phyloP scores from a whole-genome alignment of 2,888 invertebrate genomes.

The Iphiclides podalirius region DNA sequence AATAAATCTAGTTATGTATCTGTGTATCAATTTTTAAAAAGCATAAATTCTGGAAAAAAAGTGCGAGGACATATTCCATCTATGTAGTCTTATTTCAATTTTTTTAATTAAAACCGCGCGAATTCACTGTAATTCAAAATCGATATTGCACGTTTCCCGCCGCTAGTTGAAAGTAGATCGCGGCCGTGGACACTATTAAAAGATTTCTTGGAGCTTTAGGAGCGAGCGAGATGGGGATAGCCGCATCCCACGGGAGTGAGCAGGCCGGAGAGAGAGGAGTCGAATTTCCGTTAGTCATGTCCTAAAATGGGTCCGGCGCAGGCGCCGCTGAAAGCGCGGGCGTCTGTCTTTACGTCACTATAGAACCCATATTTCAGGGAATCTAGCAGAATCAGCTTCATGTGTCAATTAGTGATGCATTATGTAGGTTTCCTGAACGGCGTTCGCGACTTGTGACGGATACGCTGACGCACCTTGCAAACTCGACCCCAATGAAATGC shows the following conservation, averaged over 20 bases:
- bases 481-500: slow-evolving; percentile 62
- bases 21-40: no score
- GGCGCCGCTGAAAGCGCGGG: slow-evolving; percentile 81
- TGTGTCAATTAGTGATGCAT: slow-evolving; percentile 59
- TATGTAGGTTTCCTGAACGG: slow-evolving; percentile 36
- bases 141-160: slow-evolving; percentile 70
- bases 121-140: slow-evolving; percentile 49
- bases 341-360: slow-evolving; percentile 75
- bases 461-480: slow-evolving; percentile 63
- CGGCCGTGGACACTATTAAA: slow-evolving; percentile 81
- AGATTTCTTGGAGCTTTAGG: slow-evolving; percentile 80
- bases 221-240: slow-evolving; percentile 67
- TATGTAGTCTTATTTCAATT: no score
- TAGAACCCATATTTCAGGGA: slow-evolving; percentile 78
- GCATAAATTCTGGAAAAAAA: no score
- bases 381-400: slow-evolving; percentile 43
- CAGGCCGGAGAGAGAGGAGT: slow-evolving; percentile 76
- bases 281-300: slow-evolving; percentile 85
- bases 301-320: slow-evolving; percentile 85
- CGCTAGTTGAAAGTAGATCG: slow-evolving; percentile 78
- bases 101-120: slow-evolving; percentile 37
- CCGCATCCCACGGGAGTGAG: slow-evolving; percentile 69
- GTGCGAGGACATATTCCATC: no score
- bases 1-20: no score
- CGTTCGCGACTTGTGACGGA: slow-evolving; percentile 52